Conservation (phyloP, 2,113 vertebrate species). For the Pomatostomus ruficeps region DNA sequence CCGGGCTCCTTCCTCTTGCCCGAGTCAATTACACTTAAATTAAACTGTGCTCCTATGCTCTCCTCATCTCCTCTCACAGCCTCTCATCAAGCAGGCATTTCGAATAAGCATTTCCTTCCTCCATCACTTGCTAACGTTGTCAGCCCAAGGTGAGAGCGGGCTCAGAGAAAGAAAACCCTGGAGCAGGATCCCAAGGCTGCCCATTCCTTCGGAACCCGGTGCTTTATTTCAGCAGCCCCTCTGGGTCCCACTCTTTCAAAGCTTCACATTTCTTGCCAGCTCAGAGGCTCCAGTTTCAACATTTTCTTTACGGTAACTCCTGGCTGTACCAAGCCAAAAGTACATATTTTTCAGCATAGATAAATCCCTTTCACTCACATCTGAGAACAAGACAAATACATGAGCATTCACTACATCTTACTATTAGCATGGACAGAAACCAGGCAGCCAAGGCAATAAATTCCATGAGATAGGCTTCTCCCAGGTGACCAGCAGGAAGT, state of each 20-base stretch:
- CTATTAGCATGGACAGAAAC: not conserved
- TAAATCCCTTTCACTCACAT: not conserved
- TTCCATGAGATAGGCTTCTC: not conserved
- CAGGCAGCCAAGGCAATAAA: constrained; percentile 26
- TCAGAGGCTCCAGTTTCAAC: not conserved
- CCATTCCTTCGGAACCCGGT: not conserved
- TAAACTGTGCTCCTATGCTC: not conserved
- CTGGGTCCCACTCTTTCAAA: not conserved
- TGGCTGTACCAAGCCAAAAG: not conserved
- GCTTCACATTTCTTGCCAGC: not conserved
- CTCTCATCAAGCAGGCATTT: not conserved
- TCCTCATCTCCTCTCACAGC: not conserved
- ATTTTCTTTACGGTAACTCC: constrained; percentile 28
- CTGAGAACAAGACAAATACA: not conserved
- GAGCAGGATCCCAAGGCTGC: not conserved
- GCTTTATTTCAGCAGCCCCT: not conserved
- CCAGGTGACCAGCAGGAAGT: not conserved
- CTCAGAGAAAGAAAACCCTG: not conserved
- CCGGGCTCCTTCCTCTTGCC: not conserved
- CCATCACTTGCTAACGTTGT: not conserved
- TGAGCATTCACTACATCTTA: not conserved
- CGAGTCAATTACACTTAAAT: not conserved
- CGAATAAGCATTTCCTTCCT: not conserved
- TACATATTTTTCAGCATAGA: constrained; percentile 25
- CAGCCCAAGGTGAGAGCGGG: not conserved